These are phyloP conservation scores for Macroramphosus scolopax DNA, from an alignment of 2,797 vertebrate species.

Conservation along the genomic window DNA sequence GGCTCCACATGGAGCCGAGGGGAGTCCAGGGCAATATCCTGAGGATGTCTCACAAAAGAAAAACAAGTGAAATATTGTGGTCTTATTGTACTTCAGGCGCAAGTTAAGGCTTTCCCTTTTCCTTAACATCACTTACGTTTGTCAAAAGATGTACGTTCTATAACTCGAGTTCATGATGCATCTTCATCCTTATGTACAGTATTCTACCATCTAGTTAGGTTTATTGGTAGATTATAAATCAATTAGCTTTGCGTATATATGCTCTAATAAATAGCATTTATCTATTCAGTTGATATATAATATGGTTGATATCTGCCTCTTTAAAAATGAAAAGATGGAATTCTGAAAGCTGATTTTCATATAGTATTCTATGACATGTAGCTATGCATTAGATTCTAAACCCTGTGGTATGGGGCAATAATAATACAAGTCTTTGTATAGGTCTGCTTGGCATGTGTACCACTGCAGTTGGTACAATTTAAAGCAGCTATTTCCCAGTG, in stretches of 20 bases:
- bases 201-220: too few species aligned
- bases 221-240: too few species aligned
- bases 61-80: conserved; percentile 50
- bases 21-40: conserved; percentile 72
- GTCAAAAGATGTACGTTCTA: too few species aligned
- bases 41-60: conserved; percentile 77
- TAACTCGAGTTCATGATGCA: too few species aligned
- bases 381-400: too few species aligned
- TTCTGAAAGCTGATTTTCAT: too few species aligned
- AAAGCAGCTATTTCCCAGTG: conserved; percentile 27
- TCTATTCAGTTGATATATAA: too few species aligned
- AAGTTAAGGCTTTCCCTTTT: conserved; percentile 33
- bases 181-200: too few species aligned
- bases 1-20: conserved; percentile 46
- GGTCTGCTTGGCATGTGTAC: conserved; percentile 22
- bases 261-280: too few species aligned
- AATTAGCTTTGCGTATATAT: not conserved
- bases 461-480: conserved; percentile 24
- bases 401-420: conserved; percentile 13
- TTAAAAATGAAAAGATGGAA: too few species aligned
- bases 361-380: too few species aligned
- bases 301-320: too few species aligned
- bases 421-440: conserved; percentile 34
- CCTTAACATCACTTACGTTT: not conserved
- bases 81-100: conserved; percentile 31